Conservation (phyloP, 2,797 vertebrate species). For the Momotus momota region DNA sequence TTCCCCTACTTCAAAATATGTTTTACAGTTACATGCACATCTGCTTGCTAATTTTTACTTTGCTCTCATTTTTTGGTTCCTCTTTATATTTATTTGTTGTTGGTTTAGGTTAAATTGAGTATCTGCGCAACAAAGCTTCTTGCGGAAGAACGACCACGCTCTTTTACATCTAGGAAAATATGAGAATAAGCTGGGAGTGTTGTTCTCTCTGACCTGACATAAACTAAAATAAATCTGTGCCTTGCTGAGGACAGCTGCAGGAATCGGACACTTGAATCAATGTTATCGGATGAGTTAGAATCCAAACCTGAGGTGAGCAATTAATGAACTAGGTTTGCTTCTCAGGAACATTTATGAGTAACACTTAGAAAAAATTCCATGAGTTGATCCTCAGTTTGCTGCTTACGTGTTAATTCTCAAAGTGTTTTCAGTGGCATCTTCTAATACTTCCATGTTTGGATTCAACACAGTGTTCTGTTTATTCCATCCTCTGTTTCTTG, state of each 20-base stretch:
- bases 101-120: conserved; percentile 73
- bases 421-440: background rate
- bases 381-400: background rate
- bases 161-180: conserved; percentile 62
- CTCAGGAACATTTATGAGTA: background rate
- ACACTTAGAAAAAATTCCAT: background rate
- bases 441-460: background rate
- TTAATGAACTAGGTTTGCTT: background rate
- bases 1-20: background rate
- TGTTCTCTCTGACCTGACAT: conserved; percentile 60
- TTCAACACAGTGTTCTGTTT: background rate
- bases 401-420: background rate
- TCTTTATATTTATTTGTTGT: conserved; percentile 42
- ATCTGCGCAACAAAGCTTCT: conserved; percentile 22
- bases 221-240: conserved; percentile 20
- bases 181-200: conserved; percentile 64
- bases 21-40: background rate
- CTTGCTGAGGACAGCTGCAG: conserved; percentile 77
- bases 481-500: background rate
- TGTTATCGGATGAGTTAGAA: conserved; percentile 99
- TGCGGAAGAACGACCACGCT: conserved; percentile 47
- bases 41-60: background rate
- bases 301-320: conserved; percentile 96
- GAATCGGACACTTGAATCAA: conserved; percentile 89
- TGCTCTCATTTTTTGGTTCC: background rate